These are phyloP conservation scores for Diarsia mendica DNA, from an alignment of 2,888 invertebrate genomes.

Conservation along the genomic window DNA sequence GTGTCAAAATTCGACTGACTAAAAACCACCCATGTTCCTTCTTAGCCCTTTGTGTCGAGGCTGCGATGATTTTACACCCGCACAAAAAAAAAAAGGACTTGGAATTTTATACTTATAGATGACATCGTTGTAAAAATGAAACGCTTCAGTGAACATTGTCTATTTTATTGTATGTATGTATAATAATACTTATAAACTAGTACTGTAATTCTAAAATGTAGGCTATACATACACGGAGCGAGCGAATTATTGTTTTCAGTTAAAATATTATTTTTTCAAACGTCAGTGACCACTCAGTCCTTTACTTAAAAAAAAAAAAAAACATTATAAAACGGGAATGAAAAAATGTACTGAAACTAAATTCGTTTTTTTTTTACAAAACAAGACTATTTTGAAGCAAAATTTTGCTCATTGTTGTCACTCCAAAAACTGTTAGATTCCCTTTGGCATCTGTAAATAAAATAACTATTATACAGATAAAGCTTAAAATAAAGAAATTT, in stretches of 20 bases:
- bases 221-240: slow-evolving; percentile 77
- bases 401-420: slow-evolving; percentile 12
- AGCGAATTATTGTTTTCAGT: slow-evolving; percentile 67
- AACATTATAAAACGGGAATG: slow-evolving; percentile 27
- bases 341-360: slow-evolving; percentile 24
- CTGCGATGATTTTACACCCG: no score
- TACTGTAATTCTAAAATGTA: slow-evolving; percentile 76
- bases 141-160: slow-evolving; percentile 85
- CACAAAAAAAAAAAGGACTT: no score
- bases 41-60: no score
- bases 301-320: slow-evolving; percentile 72
- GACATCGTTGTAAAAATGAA: slow-evolving; percentile 72
- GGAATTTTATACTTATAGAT: no score
- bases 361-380: background rate
- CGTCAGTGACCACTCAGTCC: slow-evolving; percentile 77
- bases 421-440: slow-evolving; percentile 46
- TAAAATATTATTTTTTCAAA: slow-evolving; percentile 67
- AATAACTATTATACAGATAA: slow-evolving; percentile 49
- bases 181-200: slow-evolving; percentile 83
- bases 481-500: slow-evolving; percentile 52
- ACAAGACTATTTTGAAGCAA: slow-evolving; percentile 16
- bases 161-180: slow-evolving; percentile 88
- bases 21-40: no score
- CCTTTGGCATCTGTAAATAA: slow-evolving; percentile 62
- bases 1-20: no score